A percentile compares a stretch with the other conserved stretches of the same genome.
Evolutionary conservation across 2,888 invertebrate species (phyloP).

Genomic region (Synergus gifuensis): DNA sequence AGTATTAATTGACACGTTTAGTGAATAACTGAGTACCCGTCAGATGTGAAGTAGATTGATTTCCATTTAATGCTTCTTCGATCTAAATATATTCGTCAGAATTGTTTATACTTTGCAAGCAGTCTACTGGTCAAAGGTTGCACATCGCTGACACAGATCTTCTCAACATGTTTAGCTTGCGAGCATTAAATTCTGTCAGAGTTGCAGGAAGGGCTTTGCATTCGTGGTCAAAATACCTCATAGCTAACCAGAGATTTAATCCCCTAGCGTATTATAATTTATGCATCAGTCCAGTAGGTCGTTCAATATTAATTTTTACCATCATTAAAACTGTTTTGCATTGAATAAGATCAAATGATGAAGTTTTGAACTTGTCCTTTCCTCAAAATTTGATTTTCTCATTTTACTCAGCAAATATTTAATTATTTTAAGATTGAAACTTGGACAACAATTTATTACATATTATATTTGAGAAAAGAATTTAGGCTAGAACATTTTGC

Average conservation of each 20-base stretch:
- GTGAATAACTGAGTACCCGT: slow-evolving; percentile 5
- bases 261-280: slow-evolving; percentile 33
- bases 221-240: slow-evolving; percentile 37
- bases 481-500: neutral
- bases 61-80: slow-evolving; percentile 29
- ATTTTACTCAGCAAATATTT: no score
- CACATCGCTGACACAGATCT: slow-evolving; percentile 41
- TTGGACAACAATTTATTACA: neutral
- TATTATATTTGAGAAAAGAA: neutral
- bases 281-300: slow-evolving; percentile 1
- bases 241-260: slow-evolving; percentile 24
- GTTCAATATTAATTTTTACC: slow-evolving; percentile 8
- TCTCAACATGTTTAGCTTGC: slow-evolving; percentile 21
- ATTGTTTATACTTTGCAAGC: slow-evolving; percentile 22
- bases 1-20: neutral
- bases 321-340: neutral
- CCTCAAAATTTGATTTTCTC: no score
- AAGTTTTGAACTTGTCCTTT: neutral
- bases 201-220: slow-evolving; percentile 36
- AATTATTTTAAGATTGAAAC: no score
- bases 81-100: slow-evolving; percentile 17
- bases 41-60: slow-evolving; percentile 24
- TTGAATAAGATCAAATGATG: neutral
- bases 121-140: slow-evolving; percentile 38
- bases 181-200: slow-evolving; percentile 32